Evolutionary conservation across 2,797 vertebrate species (phyloP), one percentile per base, ranked within the genome.

Genomic region (Alectoris magna): DNA sequence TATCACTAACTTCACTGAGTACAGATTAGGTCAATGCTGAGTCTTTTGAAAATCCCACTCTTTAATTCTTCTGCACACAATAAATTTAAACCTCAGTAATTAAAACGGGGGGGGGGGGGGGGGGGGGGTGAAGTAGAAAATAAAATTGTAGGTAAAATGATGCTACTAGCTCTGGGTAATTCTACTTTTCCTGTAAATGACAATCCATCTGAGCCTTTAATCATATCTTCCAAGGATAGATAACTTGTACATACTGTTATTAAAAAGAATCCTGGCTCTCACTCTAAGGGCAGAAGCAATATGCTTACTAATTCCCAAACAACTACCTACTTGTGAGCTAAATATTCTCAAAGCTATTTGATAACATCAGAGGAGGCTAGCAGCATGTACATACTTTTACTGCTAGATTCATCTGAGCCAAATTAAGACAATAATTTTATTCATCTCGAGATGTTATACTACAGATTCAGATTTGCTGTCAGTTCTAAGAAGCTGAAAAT

Each of bases 1-100:
- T 95, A 95, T 78, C 93, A 88, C 88, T 96, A 95, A 96, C 93
- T 95, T 96, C 85, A 94, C 79, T 29, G 68, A 94, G 95, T 95
- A 89, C 87, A 94, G 95, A 96, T 96, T 95, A 96, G 91, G 93
- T 74, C 92, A 88, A 77, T 88, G 87, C 49, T 2, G 41, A 88
- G 89, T 88, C 85, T 86, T 91, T 94, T 91, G 77, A 95, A 96
- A 96, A 96, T 96, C 93, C 96, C 64, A 89, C 89, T 92, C 82
- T 72, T 95, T 96, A 96, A 96, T 95, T 95, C 91, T 93, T 93
- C 74, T 89, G 79, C 41, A 94, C 53, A 95, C 64, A 91, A 55
- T 86, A 92, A 75, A 93, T 92, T 60, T 89, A 95, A 95, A 93
- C 44, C 6, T 26, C n/a, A 92, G 70, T 92, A 95, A 95, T 94